These are phyloP conservation scores for Phodopus roborovskii DNA, from an alignment of 2,113 vertebrate species.

Conservation along the genomic window DNA sequence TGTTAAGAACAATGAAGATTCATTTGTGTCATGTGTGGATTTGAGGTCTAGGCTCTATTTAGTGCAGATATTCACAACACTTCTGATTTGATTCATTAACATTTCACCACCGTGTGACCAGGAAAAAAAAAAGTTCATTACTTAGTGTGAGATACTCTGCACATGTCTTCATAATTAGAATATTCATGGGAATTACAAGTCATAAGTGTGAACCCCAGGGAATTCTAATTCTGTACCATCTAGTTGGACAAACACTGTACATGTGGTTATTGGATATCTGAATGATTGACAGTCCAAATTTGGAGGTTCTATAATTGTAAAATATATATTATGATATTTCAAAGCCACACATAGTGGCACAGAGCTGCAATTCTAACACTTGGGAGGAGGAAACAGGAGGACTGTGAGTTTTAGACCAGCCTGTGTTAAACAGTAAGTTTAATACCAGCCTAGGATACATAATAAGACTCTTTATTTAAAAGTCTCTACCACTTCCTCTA, in stretches of 20 bases:
- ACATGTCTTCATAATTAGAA: background rate
- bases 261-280: background rate
- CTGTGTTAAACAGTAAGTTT: background rate
- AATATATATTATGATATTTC: conserved; percentile 7
- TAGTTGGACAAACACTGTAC: background rate
- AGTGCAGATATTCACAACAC: background rate
- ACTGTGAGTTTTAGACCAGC: background rate
- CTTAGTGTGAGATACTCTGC: background rate
- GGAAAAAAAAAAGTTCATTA: background rate
- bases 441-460: background rate
- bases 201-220: background rate
- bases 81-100: background rate
- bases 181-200: background rate
- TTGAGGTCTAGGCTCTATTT: background rate
- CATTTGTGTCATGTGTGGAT: background rate
- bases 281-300: background rate
- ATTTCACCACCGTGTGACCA: background rate
- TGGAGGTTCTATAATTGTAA: background rate
- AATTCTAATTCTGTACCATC: background rate
- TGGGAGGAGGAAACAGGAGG: background rate
- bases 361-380: background rate
- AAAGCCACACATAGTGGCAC: background rate
- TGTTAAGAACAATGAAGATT: background rate
- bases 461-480: background rate
- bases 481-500: background rate